These are phyloP conservation scores for Chironomus tentans DNA, from an alignment of 2,888 invertebrate species.

Conservation along the genomic window DNA sequence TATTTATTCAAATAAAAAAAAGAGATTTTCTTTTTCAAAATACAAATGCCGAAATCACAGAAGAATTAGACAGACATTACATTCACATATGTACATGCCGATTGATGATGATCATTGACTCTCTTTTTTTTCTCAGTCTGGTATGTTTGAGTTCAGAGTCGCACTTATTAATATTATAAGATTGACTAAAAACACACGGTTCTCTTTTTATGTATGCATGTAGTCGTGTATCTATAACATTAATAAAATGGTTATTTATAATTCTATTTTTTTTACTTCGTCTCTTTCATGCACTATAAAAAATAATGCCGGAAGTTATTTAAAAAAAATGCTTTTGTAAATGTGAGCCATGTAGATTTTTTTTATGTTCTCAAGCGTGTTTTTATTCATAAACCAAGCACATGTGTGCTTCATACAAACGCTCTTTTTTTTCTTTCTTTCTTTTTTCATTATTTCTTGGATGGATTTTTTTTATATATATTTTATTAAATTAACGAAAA, in stretches of 20 bases:
- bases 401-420: not conserved
- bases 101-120: conserved; percentile 25
- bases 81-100: conserved; percentile 9
- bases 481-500: not conserved
- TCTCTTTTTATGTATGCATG: not conserved
- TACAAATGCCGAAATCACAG: conserved; percentile 15
- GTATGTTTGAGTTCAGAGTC: conserved; percentile 13
- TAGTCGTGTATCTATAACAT: conserved; percentile 19
- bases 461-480: not conserved
- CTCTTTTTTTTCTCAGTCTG: conserved; percentile 23
- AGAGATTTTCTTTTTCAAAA: not conserved
- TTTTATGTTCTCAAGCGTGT: conserved; percentile 5
- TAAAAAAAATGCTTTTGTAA: conserved; percentile 22
- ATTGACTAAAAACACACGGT: not conserved
- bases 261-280: conserved; percentile 22
- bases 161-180: conserved; percentile 4
- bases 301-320: conserved; percentile 27
- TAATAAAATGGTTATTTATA: conserved; percentile 25
- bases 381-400: not conserved
- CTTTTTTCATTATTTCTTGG: too few relatives aligned
- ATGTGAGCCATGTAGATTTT: conserved; percentile 11
- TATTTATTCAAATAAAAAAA: conserved; percentile 13
- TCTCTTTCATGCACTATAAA: conserved; percentile 25
- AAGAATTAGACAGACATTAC: conserved; percentile 24
- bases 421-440: not conserved